Conservation (phyloP, 2,797 vertebrate genomes). For the Clangula hyemalis region DNA sequence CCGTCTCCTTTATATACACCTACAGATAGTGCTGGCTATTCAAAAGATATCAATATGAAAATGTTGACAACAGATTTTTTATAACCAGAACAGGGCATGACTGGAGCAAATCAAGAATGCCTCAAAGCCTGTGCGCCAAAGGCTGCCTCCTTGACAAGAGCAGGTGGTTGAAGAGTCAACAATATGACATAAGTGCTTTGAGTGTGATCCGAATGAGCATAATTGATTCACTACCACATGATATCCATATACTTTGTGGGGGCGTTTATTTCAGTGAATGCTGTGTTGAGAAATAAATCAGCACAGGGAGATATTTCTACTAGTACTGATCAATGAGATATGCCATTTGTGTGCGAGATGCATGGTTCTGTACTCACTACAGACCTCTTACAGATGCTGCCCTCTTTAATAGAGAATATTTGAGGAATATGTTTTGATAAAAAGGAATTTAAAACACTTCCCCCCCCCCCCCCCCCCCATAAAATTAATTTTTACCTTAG, state of each 20-base stretch:
- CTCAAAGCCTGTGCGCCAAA: conserved; percentile 37
- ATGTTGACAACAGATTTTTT: conserved; percentile 24
- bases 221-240: conserved; percentile 44
- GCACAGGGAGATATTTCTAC: neutral
- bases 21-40: neutral
- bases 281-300: conserved; percentile 33
- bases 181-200: conserved; percentile 52
- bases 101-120: conserved; percentile 66
- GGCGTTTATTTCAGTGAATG: neutral
- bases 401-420: neutral
- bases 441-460: neutral
- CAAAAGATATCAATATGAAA: conserved; percentile 30
- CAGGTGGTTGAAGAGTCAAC: conserved; percentile 64
- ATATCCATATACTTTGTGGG: conserved; percentile 31
- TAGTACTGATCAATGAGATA: neutral
- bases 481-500: neutral
- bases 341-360: neutral
- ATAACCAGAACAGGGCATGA: conserved; percentile 28
- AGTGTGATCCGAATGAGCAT: conserved; percentile 33
- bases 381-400: neutral
- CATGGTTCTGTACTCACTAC: neutral
- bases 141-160: conserved; percentile 44
- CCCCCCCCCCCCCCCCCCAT: too few species aligned
- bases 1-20: neutral
- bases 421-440: neutral